phyloP scores from a whole-genome alignment of 2,113 vertebrate genomes.

The Panthera uncia region DNA sequence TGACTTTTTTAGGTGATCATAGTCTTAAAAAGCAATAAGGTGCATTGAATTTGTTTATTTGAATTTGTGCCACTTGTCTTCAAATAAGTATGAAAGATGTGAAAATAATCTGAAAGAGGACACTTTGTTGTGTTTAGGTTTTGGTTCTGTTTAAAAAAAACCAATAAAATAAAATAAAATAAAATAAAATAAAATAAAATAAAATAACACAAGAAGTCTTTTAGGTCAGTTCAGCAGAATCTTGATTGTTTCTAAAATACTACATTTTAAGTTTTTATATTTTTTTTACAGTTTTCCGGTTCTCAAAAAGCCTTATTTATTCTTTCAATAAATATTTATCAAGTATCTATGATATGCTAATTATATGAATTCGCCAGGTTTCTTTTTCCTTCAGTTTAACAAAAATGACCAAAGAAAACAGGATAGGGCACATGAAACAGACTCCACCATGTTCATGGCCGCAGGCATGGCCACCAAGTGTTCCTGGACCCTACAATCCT shows the following conservation, averaged over 20 bases:
- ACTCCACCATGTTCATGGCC: background rate
- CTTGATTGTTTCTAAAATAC: constrained; percentile 10
- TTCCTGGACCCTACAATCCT: background rate
- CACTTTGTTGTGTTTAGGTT: background rate
- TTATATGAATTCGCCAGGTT: background rate
- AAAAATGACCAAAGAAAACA: background rate
- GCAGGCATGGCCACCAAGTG: background rate
- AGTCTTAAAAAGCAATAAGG: background rate
- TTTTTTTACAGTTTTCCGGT: background rate
- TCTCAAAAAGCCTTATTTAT: background rate
- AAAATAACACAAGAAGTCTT: background rate
- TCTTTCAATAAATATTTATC: background rate
- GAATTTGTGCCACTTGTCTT: background rate
- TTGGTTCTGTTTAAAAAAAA: background rate
- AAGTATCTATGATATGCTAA: background rate
- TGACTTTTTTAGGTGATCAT: background rate
- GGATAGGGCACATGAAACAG: background rate
- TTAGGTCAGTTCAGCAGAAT: constrained; percentile 18
- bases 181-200: too few species aligned
- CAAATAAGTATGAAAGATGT: background rate
- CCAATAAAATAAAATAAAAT: background rate
- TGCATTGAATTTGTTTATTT: background rate
- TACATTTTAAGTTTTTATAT: background rate
- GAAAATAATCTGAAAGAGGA: background rate
- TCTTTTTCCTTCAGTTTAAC: background rate